Base-by-base conservation (phyloP, 2,888 invertebrate species). In the Herminia tarsipennalis region DNA sequence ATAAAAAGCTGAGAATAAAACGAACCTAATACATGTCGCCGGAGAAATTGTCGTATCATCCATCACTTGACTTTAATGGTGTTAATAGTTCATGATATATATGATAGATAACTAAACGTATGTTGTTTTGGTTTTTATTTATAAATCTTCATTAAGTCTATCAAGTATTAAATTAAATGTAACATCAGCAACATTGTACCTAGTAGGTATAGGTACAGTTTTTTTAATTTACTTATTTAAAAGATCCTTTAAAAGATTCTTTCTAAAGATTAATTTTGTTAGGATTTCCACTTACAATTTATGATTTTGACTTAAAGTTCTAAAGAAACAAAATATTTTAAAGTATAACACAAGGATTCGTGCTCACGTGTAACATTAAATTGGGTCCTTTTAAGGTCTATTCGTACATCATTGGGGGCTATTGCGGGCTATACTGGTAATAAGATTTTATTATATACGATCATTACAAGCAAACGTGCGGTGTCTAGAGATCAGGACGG, bases 381-480 rank as follows among this genome's bases (percentile, higher is more conserved):
- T 80, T 74, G 67, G 64, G 78, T 75, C 73, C 69, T 78, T 74
- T 77, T 70, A 76, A 74, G 70, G 56, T 73, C 73, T 78, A 73
- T 80, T 78, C 75, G 76, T 81, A 83, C 78, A 81, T 78, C 76
- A 80, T 81, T 81, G 77, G 63, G 66, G 74, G 76, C 75, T 76
- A 84, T 85, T 76, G 71, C 72, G 70, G 68, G 62, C 74, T 75
- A 81, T 81, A 78, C 76, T 76, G 64, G 74, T 85, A 83, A 86
- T 88, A 86, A 81, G 80, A 81, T 85, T 87, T 85, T 85, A 86
- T 87, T 86, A 87, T 81, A 85, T 81, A 79, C 76, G 67, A 72
- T 76, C 80, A 88, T 88, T 88, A 88, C 71, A 73, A 69, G 81
- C 56, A 78, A 77, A 85, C 86, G 86, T 88, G 87, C 81, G 70